Base-by-base conservation (phyloP, 1,140 invertebrate species). In the Myzus persicae region DNA sequence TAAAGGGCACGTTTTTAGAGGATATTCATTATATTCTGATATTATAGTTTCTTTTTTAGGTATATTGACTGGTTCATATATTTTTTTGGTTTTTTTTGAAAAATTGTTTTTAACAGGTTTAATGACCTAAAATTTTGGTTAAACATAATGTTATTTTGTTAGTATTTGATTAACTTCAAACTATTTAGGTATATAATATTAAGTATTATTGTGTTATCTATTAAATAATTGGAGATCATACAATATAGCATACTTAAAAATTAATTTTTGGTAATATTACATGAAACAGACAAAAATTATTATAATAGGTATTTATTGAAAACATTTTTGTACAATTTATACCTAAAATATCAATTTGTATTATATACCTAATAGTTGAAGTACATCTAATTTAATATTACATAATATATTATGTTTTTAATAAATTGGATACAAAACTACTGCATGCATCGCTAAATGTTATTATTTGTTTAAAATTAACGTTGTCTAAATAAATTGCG, bases 61-160 rank as follows among this genome's bases (percentile, higher is more conserved):
- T n/a, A 91, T 48, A 81, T 84, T 42, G 44, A 76, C 44, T 89
- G 93, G 38, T 90, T 81, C 81, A 84, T 54, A 48, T 38, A 48
- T 54, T 42, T 90, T 59, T 59, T 93, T 85, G 4, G 44, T 59
- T 82, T 48, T 91, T 93, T 91, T 89, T 81, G 87, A 46, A 42
- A 82, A 48, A 90, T 90, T 93, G 11, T n/a, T 90, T 82, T 93
- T 93, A 90, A 89, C 54, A 51, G 93, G 84, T 93, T 67, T 93
- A 89, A 88, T 59, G 46, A 93, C 84, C 84, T 88, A 93, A 76
- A 93, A 85, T 84, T 14, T 31, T 38, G 6, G 36, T 54, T 54
- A 54, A 54, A 36, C 24, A 38, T 90, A 31, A 26, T 90, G 42
- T 40, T 67, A 67, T 9, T 67, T 90, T 90, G n/a, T n/a, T 40